Evolutionary conservation across 2,113 vertebrate species (phyloP), one percentile per base, ranked within the genome.

Genomic region (Rousettus leschenaultii): DNA sequence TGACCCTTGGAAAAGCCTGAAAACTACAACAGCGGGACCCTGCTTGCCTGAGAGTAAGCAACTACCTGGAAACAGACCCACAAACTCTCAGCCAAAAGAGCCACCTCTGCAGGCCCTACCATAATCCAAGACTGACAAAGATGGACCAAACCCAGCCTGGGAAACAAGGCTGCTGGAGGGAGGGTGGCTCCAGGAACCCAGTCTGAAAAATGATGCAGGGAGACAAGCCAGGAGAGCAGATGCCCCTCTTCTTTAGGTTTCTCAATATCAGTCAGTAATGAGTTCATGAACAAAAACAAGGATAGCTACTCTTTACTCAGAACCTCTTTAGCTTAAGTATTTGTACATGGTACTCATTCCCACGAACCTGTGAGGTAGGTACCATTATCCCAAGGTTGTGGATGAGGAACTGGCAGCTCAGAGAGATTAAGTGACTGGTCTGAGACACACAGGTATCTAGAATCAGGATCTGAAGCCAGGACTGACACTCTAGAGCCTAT

Each of bases 11-110:
- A 21, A 30, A 63, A 53, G 57, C 74, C 65, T 65, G 35, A 26
- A 30, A 14, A 30, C 22, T 1, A 30, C 21, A 14, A 53, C 5
- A 16, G 51, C 0, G 8, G 16, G 57, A 53, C 15, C 15, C 2
- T 0, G 0, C 55, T 0, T 1, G 30, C 18, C 65, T 4, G 61
- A 16, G 33, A 4, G 1, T 1, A 40, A 57, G 55, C 13, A 15
- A 9, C 4, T 15, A 78, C 61, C 86, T 73, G 7, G 40, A 92
- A 43, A 65, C 24, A 63, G n/a, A 77, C 10, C n/a, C 14, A 28
- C 38, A 48, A 22, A 40, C n/a, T 61, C 22, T 65, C 5, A 61
- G 70, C 43, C 45, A 51, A 82, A 53, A 84, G 16, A 94, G 78
- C 63, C 28, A 38, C 7, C 10, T 40, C 48, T n/a, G 82, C 38